A percentile compares a stretch with the other conserved stretches of the same genome.
Evolutionary conservation across 2,797 vertebrate species (phyloP).

Genomic region (Tympanoctomys barrerae): DNA sequence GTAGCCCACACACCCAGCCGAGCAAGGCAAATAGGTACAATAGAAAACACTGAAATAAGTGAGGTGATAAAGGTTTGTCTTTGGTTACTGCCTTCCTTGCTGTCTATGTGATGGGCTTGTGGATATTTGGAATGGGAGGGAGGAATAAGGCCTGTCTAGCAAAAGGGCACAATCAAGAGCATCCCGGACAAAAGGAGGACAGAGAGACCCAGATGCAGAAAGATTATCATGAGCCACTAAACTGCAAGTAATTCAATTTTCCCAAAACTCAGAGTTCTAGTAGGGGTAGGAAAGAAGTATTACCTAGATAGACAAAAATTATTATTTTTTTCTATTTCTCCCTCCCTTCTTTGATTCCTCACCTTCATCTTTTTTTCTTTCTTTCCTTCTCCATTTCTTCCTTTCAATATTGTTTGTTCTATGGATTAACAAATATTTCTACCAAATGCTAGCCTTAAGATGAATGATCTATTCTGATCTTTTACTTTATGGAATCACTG

Average conservation of each 20-base stretch:
- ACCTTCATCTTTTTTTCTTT: background rate
- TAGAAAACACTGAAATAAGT: background rate
- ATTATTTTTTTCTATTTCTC: background rate
- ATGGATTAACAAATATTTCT: background rate
- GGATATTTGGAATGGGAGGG: background rate
- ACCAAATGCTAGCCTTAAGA: background rate
- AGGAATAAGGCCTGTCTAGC: background rate
- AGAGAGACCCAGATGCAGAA: background rate
- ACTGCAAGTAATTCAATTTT: background rate
- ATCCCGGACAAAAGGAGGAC: background rate
- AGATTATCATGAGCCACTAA: background rate
- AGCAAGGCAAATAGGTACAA: background rate
- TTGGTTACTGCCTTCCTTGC: background rate
- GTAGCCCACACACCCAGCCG: background rate
- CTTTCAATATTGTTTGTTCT: background rate
- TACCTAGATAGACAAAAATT: background rate
- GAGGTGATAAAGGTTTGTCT: background rate
- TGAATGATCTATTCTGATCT: slow-evolving; percentile 9
- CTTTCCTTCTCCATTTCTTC: background rate
- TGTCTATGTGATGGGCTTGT: background rate
- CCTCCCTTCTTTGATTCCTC: background rate
- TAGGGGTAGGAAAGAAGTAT: background rate
- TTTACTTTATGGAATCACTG: background rate
- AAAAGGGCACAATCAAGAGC: background rate
- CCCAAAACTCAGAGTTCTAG: background rate